phyloP scores from a whole-genome alignment of 2,797 vertebrate species.

The Argyrosomus regius region DNA sequence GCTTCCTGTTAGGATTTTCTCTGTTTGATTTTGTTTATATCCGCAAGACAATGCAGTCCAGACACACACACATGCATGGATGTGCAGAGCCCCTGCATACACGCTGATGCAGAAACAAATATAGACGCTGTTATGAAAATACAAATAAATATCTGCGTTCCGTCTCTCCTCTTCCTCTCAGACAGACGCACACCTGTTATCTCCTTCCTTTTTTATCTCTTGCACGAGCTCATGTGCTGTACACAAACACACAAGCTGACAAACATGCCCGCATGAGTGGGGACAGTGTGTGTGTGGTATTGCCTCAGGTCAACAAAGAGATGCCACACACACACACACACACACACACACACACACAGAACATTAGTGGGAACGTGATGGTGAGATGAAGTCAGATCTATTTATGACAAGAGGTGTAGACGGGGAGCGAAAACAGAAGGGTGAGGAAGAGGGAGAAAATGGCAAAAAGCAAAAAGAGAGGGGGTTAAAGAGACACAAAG shows the following conservation, averaged over 20 bases:
- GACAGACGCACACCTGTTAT: constrained; percentile 28
- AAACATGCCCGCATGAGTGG: not conserved
- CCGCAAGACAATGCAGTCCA: constrained; percentile 45
- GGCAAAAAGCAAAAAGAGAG: not conserved
- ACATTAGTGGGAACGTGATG: not conserved
- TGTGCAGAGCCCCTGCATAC: not conserved
- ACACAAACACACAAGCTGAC: constrained; percentile 10
- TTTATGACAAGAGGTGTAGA: not conserved
- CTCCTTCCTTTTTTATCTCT: constrained; percentile 5
- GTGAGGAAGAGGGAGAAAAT: not conserved
- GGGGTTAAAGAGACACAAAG: not conserved
- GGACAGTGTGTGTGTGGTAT: constrained; percentile 38
- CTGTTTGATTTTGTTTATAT: constrained; percentile 63
- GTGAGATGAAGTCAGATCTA: not conserved
- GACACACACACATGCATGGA: constrained; percentile 30
- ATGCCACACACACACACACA: constrained; percentile 13
- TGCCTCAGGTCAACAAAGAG: constrained; percentile 29
- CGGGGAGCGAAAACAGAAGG: not conserved
- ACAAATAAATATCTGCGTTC: constrained; percentile 26
- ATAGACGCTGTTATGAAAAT: constrained; percentile 11
- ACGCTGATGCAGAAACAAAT: constrained; percentile 18
- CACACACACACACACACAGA: not conserved
- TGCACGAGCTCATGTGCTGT: not conserved
- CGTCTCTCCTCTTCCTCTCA: constrained; percentile 3
- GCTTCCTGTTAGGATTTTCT: constrained; percentile 60